Conservation (phyloP, 2,797 vertebrate genomes). For the Sebastes steindachneri region DNA sequence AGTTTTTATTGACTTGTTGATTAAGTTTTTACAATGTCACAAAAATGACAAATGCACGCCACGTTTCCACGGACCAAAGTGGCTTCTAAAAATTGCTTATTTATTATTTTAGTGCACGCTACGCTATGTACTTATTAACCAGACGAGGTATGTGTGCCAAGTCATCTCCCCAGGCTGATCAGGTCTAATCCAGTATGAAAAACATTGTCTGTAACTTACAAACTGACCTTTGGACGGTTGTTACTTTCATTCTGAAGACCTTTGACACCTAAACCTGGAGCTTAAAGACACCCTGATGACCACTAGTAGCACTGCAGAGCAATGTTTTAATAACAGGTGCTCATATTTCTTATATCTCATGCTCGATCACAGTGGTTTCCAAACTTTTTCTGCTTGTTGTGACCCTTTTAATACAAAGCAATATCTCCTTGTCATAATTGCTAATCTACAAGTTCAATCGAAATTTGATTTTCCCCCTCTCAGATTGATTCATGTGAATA, state of each 20-base stretch:
- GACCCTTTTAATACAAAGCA: neutral
- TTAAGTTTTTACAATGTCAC: neutral
- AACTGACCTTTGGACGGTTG: constrained; percentile 24
- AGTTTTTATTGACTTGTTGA: neutral
- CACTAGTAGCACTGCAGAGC: neutral
- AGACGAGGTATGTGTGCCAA: neutral
- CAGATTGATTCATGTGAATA: neutral
- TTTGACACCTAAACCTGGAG: neutral
- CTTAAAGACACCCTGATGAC: neutral
- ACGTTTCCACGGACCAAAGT: neutral
- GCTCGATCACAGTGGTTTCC: neutral
- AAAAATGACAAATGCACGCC: neutral
- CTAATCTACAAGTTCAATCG: neutral
- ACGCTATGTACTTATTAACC: constrained; percentile 38
- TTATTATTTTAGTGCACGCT: constrained; percentile 30
- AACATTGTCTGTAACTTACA: constrained; percentile 14
- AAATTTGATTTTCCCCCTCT: neutral
- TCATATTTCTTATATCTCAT: neutral
- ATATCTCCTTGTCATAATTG: neutral
- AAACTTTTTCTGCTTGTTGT: neutral
- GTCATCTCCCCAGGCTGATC: neutral
- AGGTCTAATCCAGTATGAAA: constrained; percentile 6
- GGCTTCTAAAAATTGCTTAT: constrained; percentile 10
- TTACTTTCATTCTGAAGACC: constrained; percentile 1
- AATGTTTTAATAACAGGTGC: neutral